These are phyloP conservation scores for Dascillus cervinus DNA, from an alignment of 2,888 invertebrate species.

Conservation along the genomic window DNA sequence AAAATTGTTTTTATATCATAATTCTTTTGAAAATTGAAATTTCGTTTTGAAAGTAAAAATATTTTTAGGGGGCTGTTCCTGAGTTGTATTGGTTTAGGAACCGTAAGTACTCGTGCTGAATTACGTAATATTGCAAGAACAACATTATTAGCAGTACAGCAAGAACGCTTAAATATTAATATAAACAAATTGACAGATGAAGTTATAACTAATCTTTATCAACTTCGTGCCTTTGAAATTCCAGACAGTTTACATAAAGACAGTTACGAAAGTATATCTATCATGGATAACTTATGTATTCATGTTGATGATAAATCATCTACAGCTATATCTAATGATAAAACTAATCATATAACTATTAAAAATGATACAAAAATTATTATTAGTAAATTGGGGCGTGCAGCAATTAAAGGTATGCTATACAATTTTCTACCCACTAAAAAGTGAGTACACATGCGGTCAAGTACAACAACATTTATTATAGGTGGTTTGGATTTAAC, in stretches of 20 bases:
- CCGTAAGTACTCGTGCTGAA: conserved; percentile 49
- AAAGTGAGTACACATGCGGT: not conserved
- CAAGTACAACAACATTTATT: conserved; percentile 1
- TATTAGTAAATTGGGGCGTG: conserved; percentile 64
- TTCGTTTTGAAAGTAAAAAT: no score
- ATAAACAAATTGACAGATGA: conserved; percentile 41
- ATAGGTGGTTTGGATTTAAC: conserved; percentile 1
- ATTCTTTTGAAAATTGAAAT: no score
- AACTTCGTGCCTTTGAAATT: conserved; percentile 41
- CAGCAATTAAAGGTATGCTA: conserved; percentile 68
- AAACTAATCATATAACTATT: no score
- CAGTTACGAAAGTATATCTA: conserved; percentile 10
- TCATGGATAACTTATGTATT: no score
- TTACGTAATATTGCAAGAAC: conserved; percentile 49
- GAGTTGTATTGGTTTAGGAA: conserved; percentile 58
- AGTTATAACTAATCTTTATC: conserved; percentile 42
- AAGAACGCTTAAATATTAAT: conserved; percentile 39
- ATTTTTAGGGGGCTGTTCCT: conserved; percentile 53
- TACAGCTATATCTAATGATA: no score
- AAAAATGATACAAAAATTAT: conserved; percentile 45
- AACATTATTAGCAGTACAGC: conserved; percentile 62
- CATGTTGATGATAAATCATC: no score
- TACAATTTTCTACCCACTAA: conserved; percentile 5
- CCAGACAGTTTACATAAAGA: conserved; percentile 18
- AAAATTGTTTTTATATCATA: no score